Percentiles rank a stretch among this genome's conserved stretches.
Conservation (phyloP, 2,797 vertebrate species). For the Coilia nasus region DNA sequence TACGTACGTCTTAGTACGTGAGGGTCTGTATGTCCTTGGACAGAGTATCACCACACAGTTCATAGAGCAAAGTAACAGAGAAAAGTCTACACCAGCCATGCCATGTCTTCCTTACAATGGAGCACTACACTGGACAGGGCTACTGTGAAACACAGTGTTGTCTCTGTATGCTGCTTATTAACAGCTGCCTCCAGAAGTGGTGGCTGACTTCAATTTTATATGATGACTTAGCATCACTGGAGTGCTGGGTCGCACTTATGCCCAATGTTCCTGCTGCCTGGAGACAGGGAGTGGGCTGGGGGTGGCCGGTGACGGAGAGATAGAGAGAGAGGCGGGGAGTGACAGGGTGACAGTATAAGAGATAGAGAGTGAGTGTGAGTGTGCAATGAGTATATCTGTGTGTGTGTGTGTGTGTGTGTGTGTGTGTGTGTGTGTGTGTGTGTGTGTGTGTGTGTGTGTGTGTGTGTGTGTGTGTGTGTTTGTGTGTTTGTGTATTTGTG, state of each 20-base stretch:
- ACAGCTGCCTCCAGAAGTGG: not conserved
- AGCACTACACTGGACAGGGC: too few relatives aligned
- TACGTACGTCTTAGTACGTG: too few relatives aligned
- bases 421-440: too few relatives aligned
- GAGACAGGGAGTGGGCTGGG: not conserved
- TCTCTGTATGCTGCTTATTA: not conserved
- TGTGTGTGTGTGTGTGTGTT: not conserved
- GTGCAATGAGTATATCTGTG: not conserved
- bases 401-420: constrained; percentile 5
- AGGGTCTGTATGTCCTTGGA: too few relatives aligned
- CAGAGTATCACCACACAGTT: too few relatives aligned
- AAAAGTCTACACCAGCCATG: too few relatives aligned
- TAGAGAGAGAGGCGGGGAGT: too few relatives aligned
- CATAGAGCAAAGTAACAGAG: too few relatives aligned
- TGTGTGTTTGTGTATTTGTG: not conserved
- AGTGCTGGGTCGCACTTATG: not conserved
- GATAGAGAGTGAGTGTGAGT: not conserved
- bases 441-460: not conserved
- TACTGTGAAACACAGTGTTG: not conserved
- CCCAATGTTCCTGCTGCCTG: not conserved
- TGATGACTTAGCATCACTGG: not conserved
- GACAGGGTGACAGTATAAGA: not conserved
- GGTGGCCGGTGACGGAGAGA: not conserved
- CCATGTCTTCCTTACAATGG: too few relatives aligned
- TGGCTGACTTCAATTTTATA: not conserved